Conservation (phyloP, 2,113 vertebrate species). For the Erythrolamprus reginae region DNA sequence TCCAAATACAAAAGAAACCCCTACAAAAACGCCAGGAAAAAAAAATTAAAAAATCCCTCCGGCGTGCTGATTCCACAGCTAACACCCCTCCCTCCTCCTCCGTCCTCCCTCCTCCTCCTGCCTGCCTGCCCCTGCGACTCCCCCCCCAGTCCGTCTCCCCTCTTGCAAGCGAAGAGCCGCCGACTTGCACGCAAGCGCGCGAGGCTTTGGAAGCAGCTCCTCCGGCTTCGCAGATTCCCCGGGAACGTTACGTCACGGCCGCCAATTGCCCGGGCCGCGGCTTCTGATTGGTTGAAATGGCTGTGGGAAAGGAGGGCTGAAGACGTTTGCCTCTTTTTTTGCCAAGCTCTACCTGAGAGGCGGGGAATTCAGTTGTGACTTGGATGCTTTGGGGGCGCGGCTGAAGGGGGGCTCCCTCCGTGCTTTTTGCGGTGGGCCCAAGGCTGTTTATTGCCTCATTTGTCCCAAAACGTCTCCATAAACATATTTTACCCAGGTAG, state of each 20-base stretch:
- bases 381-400: not conserved
- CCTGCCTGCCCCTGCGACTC: not conserved
- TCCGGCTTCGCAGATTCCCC: not conserved
- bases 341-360: not conserved
- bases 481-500: not conserved
- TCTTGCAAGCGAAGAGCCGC: not conserved
- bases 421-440: not conserved
- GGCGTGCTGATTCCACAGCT: not conserved
- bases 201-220: not conserved
- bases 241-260: constrained; percentile 12
- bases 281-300: constrained; percentile 15
- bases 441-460: not conserved
- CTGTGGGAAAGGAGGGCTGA: not conserved
- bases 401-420: not conserved
- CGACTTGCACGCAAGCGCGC: not conserved
- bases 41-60: not conserved
- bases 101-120: no score
- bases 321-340: no score
- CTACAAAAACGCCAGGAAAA: no score
- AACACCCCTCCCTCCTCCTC: not conserved
- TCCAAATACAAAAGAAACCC: not conserved
- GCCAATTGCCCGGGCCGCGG: not conserved
- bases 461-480: not conserved
- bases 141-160: no score
- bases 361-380: not conserved